Conservation (phyloP, 1,140 invertebrate species). For the Lepidurus packardi region DNA sequence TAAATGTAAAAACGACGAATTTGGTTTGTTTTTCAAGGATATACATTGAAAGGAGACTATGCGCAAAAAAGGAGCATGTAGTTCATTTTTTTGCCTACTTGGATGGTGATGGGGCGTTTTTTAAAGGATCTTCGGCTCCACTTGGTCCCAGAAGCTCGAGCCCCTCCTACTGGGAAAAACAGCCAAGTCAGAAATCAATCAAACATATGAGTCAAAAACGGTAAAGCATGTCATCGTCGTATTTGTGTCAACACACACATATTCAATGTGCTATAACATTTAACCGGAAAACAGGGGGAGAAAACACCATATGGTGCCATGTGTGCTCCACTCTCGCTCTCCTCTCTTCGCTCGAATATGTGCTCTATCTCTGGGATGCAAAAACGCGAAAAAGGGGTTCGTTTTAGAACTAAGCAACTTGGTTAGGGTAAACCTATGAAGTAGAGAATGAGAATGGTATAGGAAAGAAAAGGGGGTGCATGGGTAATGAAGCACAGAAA, state of each 20-base stretch:
- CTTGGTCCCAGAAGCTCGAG: neutral
- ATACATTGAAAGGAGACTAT: no score
- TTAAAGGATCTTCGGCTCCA: constrained; percentile 10
- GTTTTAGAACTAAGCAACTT: neutral
- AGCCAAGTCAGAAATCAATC: neutral
- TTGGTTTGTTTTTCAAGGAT: no score
- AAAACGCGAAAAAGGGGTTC: neutral
- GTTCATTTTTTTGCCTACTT: neutral
- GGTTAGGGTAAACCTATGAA: neutral
- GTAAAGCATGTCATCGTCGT: neutral
- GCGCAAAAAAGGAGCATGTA: no score
- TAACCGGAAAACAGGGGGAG: neutral
- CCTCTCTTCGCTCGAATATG: no score
- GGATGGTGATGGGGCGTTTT: constrained; percentile 20
- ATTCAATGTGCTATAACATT: neutral
- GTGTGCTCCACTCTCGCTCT: neutral
- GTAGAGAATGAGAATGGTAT: neutral
- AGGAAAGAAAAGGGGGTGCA: constrained; percentile 11
- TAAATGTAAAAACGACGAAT: no score
- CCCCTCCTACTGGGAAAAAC: constrained; percentile 1
- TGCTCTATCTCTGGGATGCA: no score
- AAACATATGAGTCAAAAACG: neutral
- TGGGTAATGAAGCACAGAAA: constrained; percentile 15
- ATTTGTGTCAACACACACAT: neutral
- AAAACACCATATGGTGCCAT: constrained; percentile 9